Evolutionary conservation across 2,113 vertebrate genomes (phyloP).

Genomic region (Bujurquina vittata): DNA sequence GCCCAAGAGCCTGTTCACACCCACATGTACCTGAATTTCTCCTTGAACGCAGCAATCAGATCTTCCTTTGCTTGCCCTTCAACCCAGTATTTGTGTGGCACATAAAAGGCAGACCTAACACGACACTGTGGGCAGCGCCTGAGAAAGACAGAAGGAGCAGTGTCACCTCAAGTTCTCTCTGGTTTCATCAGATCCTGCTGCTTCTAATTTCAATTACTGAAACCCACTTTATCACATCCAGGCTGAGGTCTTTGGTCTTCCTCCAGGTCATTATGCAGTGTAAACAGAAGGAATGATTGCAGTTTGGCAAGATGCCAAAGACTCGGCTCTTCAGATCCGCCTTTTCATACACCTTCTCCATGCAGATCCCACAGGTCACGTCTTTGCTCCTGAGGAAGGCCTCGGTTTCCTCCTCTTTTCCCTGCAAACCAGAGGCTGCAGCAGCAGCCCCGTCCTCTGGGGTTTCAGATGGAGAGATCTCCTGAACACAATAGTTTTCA

Average conservation of each 20-base stretch:
- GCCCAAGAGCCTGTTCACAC: not conserved
- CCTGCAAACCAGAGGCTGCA: conserved; percentile 27
- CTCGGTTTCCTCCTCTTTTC: conserved; percentile 11
- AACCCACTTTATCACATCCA: conserved; percentile 83
- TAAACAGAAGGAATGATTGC: conserved; percentile 86
- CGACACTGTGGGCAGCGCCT: conserved; percentile 91
- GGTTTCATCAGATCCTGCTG: fast-evolving
- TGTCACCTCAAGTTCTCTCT: not conserved
- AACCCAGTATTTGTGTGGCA: conserved; percentile 90
- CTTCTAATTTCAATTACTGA: not conserved
- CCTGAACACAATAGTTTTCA: conserved; percentile 21
- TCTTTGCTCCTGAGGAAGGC: conserved; percentile 76
- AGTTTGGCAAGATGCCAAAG: conserved; percentile 90
- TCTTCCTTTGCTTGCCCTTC: conserved; percentile 80
- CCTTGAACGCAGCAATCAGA: conserved; percentile 84
- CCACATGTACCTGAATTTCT: conserved; percentile 80
- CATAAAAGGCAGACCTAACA: conserved; percentile 87
- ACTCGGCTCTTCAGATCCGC: conserved; percentile 54
- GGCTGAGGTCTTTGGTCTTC: conserved; percentile 81
- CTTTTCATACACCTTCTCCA: conserved; percentile 92
- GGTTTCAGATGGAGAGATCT: not conserved
- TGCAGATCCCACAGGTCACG: conserved; percentile 89
- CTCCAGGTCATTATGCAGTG: conserved; percentile 88
- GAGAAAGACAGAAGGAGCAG: not conserved
- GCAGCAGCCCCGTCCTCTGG: conserved; percentile 11